Conservation (phyloP, 2,888 invertebrate species). For the Leucania comma region DNA sequence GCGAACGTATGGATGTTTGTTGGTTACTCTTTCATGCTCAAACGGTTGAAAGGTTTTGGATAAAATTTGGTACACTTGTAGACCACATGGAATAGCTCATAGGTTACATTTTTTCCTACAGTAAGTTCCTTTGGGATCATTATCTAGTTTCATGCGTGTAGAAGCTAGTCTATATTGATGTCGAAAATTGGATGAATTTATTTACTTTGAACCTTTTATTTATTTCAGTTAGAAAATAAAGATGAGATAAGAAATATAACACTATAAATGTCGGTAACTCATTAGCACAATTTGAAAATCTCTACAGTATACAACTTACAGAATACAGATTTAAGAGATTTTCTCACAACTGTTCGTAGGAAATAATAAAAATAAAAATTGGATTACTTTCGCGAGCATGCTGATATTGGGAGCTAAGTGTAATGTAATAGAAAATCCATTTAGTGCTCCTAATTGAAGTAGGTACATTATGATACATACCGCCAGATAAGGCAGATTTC, state of each 20-base stretch:
- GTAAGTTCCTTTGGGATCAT: too few relatives aligned
- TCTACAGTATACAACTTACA: not conserved
- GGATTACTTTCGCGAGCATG: slow-evolving; percentile 12
- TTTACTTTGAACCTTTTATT: not conserved
- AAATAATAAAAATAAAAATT: slow-evolving; percentile 22
- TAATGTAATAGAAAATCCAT: slow-evolving; percentile 46
- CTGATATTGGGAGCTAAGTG: slow-evolving; percentile 29
- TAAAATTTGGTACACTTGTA: too few relatives aligned
- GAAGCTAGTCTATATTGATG: too few relatives aligned
- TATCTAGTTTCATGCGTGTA: too few relatives aligned
- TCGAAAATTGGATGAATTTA: not conserved
- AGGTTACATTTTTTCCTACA: too few relatives aligned
- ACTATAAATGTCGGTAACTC: not conserved
- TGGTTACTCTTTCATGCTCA: too few relatives aligned
- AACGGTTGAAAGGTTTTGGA: too few relatives aligned
- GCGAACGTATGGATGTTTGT: too few relatives aligned
- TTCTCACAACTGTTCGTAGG: not conserved
- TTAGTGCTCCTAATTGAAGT: slow-evolving; percentile 61
- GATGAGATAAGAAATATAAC: not conserved
- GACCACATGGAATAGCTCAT: too few relatives aligned
- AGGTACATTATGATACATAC: slow-evolving; percentile 47
- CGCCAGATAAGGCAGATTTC: slow-evolving; percentile 68
- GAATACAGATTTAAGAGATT: not conserved
- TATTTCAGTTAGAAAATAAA: not conserved
- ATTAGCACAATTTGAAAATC: not conserved